Conservation (phyloP, 2,797 vertebrate species). For the Rousettus madagascariensis region DNA sequence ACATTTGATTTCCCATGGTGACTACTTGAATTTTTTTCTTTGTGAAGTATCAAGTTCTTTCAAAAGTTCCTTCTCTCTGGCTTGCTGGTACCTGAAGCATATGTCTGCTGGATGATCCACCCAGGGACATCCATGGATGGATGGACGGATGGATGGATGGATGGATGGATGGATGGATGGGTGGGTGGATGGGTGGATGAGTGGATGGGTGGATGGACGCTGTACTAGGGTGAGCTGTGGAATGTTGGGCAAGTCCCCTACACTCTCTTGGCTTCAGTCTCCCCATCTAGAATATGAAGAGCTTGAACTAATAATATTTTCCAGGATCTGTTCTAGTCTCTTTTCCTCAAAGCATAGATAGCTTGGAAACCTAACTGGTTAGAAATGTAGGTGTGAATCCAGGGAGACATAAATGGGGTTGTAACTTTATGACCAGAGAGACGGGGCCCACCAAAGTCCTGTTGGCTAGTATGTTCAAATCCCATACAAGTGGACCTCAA, state of each 20-base stretch:
- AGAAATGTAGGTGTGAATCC: neutral
- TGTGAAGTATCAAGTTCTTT: neutral
- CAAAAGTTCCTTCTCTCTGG: slow-evolving; percentile 1
- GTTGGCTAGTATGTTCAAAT: neutral
- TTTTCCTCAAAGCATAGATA: neutral
- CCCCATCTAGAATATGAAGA: neutral
- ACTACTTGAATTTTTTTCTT: neutral
- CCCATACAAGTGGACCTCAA: neutral
- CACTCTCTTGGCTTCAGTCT: neutral
- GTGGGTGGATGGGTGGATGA: neutral
- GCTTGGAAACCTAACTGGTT: neutral
- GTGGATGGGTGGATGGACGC: no score
- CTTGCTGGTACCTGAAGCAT: neutral
- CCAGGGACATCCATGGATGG: neutral
- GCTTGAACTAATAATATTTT: neutral
- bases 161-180: no score
- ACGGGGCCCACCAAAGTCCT: neutral
- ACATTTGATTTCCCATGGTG: neutral
- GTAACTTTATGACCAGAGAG: neutral
- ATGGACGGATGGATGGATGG: no score
- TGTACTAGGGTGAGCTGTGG: neutral
- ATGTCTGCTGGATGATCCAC: neutral
- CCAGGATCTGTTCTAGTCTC: neutral
- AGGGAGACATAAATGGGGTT: neutral
- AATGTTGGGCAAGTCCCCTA: neutral